phyloP scores from a whole-genome alignment of 92 coral and sea anemone genomes.

The Zoanthus sansibaricus region DNA sequence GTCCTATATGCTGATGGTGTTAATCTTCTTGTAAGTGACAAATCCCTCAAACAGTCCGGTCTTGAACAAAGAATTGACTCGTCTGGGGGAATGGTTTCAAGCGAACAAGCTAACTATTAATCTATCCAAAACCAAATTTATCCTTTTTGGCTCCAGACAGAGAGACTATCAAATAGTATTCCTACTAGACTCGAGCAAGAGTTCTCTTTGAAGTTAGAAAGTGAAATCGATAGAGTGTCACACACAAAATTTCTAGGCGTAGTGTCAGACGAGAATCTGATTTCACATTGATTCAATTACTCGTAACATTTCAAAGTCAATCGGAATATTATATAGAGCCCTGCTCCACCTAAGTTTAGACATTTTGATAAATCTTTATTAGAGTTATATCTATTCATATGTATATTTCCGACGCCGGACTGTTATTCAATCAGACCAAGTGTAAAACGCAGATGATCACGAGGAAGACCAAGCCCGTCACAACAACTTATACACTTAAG shows the following conservation, averaged over 20 bases:
- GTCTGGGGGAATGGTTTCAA: not conserved
- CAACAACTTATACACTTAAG: not conserved
- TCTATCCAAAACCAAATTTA: not conserved
- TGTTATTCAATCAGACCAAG: conserved; percentile 2
- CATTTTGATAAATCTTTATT: too few relatives aligned
- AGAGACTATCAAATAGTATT: not conserved
- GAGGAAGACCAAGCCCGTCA: conserved; percentile 28
- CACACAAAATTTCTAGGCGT: not conserved
- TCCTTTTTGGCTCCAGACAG: not conserved
- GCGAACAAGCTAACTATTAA: not conserved
- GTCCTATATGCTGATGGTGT: too few relatives aligned
- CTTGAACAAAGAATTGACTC: not conserved
- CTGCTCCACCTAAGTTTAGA: too few relatives aligned
- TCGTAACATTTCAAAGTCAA: too few relatives aligned
- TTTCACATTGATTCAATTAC: too few relatives aligned
- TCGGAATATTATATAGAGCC: too few relatives aligned
- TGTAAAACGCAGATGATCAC: conserved; percentile 16
- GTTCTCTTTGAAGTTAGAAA: too few relatives aligned
- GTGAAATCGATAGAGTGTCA: not conserved
- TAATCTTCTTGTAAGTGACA: too few relatives aligned
- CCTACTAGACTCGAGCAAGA: not conserved
- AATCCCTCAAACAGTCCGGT: not conserved
- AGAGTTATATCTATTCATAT: too few relatives aligned
- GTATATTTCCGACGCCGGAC: not conserved
- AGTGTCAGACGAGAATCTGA: not conserved